These are phyloP conservation scores for Drosophila neonasuta DNA, from an alignment of 2,888 invertebrate genomes.

Conservation along the genomic window DNA sequence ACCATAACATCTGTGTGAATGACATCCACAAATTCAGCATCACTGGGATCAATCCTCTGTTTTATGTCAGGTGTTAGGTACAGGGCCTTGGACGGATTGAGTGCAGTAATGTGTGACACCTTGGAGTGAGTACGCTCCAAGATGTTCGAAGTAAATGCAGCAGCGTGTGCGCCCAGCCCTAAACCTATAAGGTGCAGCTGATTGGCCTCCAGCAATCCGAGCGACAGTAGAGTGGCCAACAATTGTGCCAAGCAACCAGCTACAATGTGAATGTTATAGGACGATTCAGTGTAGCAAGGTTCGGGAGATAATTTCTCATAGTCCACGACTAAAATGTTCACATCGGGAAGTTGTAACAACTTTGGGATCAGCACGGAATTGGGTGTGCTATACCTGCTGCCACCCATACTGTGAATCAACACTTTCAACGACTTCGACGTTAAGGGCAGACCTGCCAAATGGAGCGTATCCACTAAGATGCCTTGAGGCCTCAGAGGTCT, in stretches of 20 bases:
- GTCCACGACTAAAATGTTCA: conserved; percentile 85
- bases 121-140: conserved; percentile 73
- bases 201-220: conserved; percentile 70
- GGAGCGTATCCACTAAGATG: conserved; percentile 75
- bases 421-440: conserved; percentile 83
- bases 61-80: conserved; percentile 83
- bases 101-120: conserved; percentile 83
- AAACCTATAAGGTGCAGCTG: conserved; percentile 85
- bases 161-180: conserved; percentile 85
- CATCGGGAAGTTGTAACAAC: conserved; percentile 83
- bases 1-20: conserved; percentile 85
- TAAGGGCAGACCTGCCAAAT: background rate
- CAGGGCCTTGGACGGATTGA: conserved; percentile 86
- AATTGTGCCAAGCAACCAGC: conserved; percentile 85
- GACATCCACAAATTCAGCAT: conserved; percentile 86
- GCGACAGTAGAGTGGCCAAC: conserved; percentile 66
- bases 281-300: conserved; percentile 85
- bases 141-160: conserved; percentile 83
- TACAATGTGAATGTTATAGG: conserved; percentile 84
- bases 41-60: conserved; percentile 83
- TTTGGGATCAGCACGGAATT: conserved; percentile 85
- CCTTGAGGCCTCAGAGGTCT: conserved; percentile 79
- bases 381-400: conserved; percentile 84
- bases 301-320: conserved; percentile 84
- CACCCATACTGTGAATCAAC: conserved; percentile 86